Conservation (phyloP, 1,140 invertebrate genomes). For the Drosophila grimshawi region DNA sequence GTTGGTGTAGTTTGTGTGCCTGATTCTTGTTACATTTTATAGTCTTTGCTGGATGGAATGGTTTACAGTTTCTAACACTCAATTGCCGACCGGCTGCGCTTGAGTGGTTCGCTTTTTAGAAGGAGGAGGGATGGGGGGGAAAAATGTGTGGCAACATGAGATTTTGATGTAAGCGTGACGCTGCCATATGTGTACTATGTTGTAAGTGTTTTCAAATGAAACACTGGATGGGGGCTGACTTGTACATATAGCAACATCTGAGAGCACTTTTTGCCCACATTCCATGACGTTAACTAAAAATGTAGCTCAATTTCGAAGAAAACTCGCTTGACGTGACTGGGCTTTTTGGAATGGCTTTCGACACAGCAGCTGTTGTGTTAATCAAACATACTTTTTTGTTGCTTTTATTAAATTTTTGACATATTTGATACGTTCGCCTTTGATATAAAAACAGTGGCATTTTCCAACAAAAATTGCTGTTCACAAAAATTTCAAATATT, state of each 20-base stretch:
- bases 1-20: constrained; percentile 4
- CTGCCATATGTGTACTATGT: constrained; percentile 46
- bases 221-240: neutral
- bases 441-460: neutral
- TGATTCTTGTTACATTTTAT: constrained; percentile 22
- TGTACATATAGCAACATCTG: neutral
- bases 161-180: constrained; percentile 61
- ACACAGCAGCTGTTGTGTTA: constrained; percentile 7
- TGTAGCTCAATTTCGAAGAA: constrained; percentile 2
- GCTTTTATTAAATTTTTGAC: constrained; percentile 5
- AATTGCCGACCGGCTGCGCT: constrained; percentile 41
- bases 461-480: neutral
- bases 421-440: neutral
- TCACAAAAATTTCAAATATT: no score
- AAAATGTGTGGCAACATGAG: constrained; percentile 56
- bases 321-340: constrained; percentile 15
- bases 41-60: constrained; percentile 10
- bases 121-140: constrained; percentile 18
- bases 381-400: constrained; percentile 6
- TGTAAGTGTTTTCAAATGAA: constrained; percentile 34
- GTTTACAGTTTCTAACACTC: constrained; percentile 48
- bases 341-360: constrained; percentile 4
- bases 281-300: constrained; percentile 20
- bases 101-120: constrained; percentile 24
- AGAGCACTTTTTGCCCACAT: neutral